Percentiles rank a stretch among this genome's conserved stretches.
Evolutionary conservation across 1,140 invertebrate species (phyloP).

Genomic region (Drosophila sp.): DNA sequence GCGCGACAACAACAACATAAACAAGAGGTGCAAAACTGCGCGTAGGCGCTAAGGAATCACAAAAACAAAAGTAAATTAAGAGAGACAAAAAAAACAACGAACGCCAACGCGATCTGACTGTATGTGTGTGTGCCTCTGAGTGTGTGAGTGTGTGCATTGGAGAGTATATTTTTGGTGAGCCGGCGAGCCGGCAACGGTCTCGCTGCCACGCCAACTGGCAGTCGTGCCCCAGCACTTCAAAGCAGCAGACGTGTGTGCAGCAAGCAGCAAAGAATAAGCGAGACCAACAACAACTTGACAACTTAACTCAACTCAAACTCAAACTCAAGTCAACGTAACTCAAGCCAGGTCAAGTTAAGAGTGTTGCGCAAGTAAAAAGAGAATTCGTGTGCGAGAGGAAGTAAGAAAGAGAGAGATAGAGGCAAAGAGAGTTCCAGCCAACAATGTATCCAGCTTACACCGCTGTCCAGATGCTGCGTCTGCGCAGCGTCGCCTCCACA

Average conservation of each 20-base stretch:
- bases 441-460: slow-evolving; percentile 58
- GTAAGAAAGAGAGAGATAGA: too few relatives aligned
- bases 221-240: slow-evolving; percentile 74
- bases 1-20: slow-evolving; percentile 17
- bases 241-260: slow-evolving; percentile 61
- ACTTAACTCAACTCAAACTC: not conserved
- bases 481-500: slow-evolving; percentile 54
- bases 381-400: not conserved
- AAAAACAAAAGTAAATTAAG: slow-evolving; percentile 12
- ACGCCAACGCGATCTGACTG: slow-evolving; percentile 45
- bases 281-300: not conserved
- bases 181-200: slow-evolving; percentile 45
- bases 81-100: slow-evolving; percentile 13
- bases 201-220: slow-evolving; percentile 59
- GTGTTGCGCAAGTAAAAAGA: not conserved
- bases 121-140: slow-evolving; percentile 7
- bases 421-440: not conserved
- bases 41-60: slow-evolving; percentile 12
- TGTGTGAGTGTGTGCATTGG: not conserved
- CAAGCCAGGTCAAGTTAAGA: slow-evolving; percentile 6
- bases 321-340: not conserved
- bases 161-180: slow-evolving; percentile 29
- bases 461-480: slow-evolving; percentile 57
- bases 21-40: slow-evolving; percentile 12
- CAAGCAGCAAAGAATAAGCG: slow-evolving; percentile 28